phyloP scores from a whole-genome alignment of 2,888 invertebrate species.

The Azorinus chamasolen region DNA sequence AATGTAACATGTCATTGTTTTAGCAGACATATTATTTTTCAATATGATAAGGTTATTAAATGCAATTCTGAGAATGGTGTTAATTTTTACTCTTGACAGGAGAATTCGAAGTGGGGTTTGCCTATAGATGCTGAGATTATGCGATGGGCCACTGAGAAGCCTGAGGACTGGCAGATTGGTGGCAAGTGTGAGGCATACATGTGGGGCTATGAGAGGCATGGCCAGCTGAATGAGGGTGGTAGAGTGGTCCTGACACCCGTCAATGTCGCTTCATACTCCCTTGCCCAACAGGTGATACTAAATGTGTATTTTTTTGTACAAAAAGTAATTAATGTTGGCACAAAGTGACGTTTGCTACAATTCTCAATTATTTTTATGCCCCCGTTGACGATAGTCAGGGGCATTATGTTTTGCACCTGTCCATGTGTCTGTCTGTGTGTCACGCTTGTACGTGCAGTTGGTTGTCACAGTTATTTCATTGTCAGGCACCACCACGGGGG shows the following conservation, averaged over 20 bases:
- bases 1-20: too few relatives aligned
- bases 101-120: slow-evolving; percentile 88
- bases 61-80: too few relatives aligned
- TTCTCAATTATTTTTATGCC: too few relatives aligned
- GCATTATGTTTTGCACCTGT: too few relatives aligned
- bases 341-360: too few relatives aligned
- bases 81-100: slow-evolving; percentile 77
- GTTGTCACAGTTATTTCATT: too few relatives aligned
- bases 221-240: slow-evolving; percentile 89
- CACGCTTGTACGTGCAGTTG: too few relatives aligned
- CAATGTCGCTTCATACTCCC: slow-evolving; percentile 81
- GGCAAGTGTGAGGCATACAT: slow-evolving; percentile 89
- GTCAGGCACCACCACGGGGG: too few relatives aligned
- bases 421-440: too few relatives aligned
- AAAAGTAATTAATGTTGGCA: background rate
- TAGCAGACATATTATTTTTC: too few relatives aligned
- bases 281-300: slow-evolving; percentile 83
- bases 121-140: slow-evolving; percentile 89
- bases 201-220: slow-evolving; percentile 90
- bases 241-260: slow-evolving; percentile 79
- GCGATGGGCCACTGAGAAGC: slow-evolving; percentile 89
- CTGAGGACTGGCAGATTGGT: slow-evolving; percentile 90
- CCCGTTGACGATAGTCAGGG: too few relatives aligned
- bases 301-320: background rate
- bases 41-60: too few relatives aligned